A percentile compares a stretch with the other conserved stretches of the same genome.
phyloP scores from a whole-genome alignment of 2,797 vertebrate genomes.

The Rhinogobio ventralis region DNA sequence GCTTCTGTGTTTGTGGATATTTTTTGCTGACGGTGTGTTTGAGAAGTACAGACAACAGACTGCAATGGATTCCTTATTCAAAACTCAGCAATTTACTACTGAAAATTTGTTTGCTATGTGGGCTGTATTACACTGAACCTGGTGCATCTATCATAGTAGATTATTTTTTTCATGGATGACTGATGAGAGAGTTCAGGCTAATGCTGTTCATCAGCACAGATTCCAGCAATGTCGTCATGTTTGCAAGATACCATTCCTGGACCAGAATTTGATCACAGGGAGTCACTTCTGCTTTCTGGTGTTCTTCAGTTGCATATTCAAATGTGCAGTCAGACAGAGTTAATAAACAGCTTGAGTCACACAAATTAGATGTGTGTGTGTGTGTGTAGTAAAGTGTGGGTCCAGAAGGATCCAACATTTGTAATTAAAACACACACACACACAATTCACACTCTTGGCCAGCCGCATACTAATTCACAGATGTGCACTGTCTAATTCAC shows the following conservation, averaged over 20 bases:
- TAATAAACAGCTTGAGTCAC: slow-evolving; percentile 38
- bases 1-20: slow-evolving; percentile 24
- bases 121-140: slow-evolving; percentile 2
- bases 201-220: slow-evolving; percentile 10
- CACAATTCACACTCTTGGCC: background rate
- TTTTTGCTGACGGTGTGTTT: slow-evolving; percentile 24
- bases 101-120: background rate
- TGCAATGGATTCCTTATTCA: slow-evolving; percentile 19
- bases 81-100: slow-evolving; percentile 20
- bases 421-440: slow-evolving; percentile 22
- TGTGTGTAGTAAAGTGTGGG: background rate
- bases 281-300: slow-evolving; percentile 41
- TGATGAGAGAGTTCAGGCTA: slow-evolving; percentile 7
- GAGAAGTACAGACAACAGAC: slow-evolving; percentile 28
- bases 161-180: background rate
- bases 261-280: slow-evolving; percentile 8
- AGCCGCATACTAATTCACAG: slow-evolving; percentile 3
- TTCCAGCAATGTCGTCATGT: slow-evolving; percentile 10
- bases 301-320: slow-evolving; percentile 55
- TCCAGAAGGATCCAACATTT: slow-evolving; percentile 12
- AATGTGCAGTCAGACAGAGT: slow-evolving; percentile 54
- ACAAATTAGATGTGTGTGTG: slow-evolving; percentile 11
- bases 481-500: background rate
- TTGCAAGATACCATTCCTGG: slow-evolving; percentile 4
- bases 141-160: background rate